Evolutionary conservation across 2,797 vertebrate species (phyloP).

Genomic region (Decapterus maruadsi): DNA sequence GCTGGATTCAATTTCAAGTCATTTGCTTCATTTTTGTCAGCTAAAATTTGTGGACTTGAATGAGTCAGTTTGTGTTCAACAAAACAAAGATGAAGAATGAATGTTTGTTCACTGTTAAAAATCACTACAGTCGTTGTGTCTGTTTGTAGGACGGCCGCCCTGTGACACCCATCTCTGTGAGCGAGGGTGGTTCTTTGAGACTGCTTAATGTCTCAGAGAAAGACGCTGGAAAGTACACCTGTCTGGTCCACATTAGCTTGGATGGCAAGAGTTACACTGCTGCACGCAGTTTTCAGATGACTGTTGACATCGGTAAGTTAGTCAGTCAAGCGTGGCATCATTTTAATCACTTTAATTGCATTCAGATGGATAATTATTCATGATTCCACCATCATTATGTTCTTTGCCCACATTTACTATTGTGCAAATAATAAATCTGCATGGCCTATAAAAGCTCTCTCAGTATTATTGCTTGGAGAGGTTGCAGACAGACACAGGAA

Average conservation of each 20-base stretch:
- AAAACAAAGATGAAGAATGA: background rate
- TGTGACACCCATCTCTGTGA: constrained; percentile 5
- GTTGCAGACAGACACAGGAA: background rate
- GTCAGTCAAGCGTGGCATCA: background rate
- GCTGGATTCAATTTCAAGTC: background rate
- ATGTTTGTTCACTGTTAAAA: background rate
- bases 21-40: background rate
- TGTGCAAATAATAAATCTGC: background rate
- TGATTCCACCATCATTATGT: background rate
- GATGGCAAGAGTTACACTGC: constrained; percentile 55
- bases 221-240: constrained; percentile 78
- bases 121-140: background rate
- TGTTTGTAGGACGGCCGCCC: constrained; percentile 64
- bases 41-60: background rate
- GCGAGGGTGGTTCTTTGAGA: background rate
- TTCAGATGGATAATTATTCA: background rate
- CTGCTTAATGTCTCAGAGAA: background rate
- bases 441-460: background rate
- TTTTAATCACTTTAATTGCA: background rate
- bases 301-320: constrained; percentile 26
- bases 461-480: background rate
- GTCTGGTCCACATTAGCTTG: constrained; percentile 64
- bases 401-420: background rate
- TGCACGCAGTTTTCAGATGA: constrained; percentile 71
- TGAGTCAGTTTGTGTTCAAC: background rate